Conservation (phyloP, 2,113 vertebrate species). For the Corydoras sp. region DNA sequence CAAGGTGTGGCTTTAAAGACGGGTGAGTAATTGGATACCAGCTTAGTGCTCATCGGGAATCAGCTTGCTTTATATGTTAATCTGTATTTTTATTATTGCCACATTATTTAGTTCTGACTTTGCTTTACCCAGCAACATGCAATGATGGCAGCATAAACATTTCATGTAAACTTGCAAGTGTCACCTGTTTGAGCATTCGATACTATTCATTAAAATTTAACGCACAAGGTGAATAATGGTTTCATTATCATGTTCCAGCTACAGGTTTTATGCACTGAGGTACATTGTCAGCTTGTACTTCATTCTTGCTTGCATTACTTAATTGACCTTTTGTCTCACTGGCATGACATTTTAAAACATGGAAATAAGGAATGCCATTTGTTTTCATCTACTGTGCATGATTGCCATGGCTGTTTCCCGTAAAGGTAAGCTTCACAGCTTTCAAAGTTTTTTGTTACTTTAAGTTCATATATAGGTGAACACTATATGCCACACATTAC, state of each 20-base stretch:
- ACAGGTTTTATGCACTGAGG: slow-evolving; percentile 59
- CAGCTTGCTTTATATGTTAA: too few relatives aligned
- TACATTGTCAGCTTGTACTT: slow-evolving; percentile 16
- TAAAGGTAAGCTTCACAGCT: slow-evolving; percentile 75
- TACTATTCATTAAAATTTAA: slow-evolving; percentile 85
- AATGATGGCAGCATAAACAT: slow-evolving; percentile 55
- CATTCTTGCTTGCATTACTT: slow-evolving; percentile 55
- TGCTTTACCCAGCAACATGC: too few relatives aligned
- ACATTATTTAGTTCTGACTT: too few relatives aligned
- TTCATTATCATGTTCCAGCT: slow-evolving; percentile 73
- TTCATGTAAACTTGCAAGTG: slow-evolving; percentile 65
- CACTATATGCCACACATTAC: too few relatives aligned
- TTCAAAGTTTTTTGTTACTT: too few relatives aligned
- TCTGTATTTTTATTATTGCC: too few relatives aligned
- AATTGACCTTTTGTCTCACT: slow-evolving; percentile 27
- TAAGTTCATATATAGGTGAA: too few relatives aligned
- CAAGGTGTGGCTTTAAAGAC: too few relatives aligned
- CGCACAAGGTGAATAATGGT: slow-evolving; percentile 63
- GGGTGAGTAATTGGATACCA: too few relatives aligned
- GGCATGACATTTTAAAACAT: slow-evolving; percentile 57
- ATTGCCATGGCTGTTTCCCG: slow-evolving; percentile 60
- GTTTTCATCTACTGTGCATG: slow-evolving; percentile 62
- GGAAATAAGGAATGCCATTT: slow-evolving; percentile 56
- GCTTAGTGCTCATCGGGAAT: too few relatives aligned
- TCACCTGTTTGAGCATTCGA: slow-evolving; percentile 73